Base-by-base conservation (phyloP, 1,140 invertebrate species). In the Leptinotarsa undecemlineata region DNA sequence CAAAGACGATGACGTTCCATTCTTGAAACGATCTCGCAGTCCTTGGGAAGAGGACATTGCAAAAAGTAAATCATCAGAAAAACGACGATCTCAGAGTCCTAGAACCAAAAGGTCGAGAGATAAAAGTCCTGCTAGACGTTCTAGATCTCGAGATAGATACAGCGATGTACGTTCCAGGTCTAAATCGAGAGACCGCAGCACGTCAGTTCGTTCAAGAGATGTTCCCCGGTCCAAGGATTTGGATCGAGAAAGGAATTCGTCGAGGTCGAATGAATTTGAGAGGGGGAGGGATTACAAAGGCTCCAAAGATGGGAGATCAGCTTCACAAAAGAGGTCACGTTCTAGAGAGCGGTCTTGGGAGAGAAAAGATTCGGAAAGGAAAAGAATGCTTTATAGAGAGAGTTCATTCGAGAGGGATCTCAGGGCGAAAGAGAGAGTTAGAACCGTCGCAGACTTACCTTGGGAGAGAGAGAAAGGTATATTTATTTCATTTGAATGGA, bases 41-140 rank as follows among this genome's bases (percentile, higher is more conserved):
- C 83, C 82, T 11, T 84, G 84, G 83, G 84, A 85, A 72, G 73
- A 76, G 0, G 81, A 81, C 42, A 11, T 17, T 3, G 17, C 42
- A 21, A 71, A 26, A 42, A 19, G 14, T 15, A 69, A 69, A 69
- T 19, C 33, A 19, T n/a, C 15, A 11, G 21, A 3, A 57, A 67
- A 61, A 71, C 72, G 17, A 15, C 66, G 63, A 2, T 60, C 47
- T 60, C 17, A 11, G 14, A 42, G 42, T 62, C 26, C 47, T 42
- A 15, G 20, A 68, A 8, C 13, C 5, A 48, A 21, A 47, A 73
- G 62, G 73, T 73, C 74, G 20, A 75, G 57, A 66, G 76, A 77
- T 20, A 73, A 71, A 42, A 33, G n/a, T 48, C 57, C 19, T 33
- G 17, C 2, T 48, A 48, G 26, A 64, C 19, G 67, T n/a, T 68